phyloP scores from a whole-genome alignment of 2,113 vertebrate genomes.

The Rhizomys pruinosus region DNA sequence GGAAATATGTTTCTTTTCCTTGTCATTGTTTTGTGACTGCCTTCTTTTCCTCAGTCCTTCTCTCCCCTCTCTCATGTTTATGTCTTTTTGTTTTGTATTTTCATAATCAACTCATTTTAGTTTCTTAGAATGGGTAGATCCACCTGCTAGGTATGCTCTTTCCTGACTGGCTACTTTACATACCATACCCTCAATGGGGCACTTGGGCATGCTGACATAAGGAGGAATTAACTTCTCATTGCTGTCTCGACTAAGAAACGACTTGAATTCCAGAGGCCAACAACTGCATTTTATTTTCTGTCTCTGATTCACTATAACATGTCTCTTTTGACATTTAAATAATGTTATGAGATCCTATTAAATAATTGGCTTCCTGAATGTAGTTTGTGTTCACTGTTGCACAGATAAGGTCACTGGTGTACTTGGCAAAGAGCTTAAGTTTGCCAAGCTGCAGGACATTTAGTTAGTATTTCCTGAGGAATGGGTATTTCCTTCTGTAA shows the following conservation, averaged over 20 bases:
- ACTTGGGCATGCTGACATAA: neutral
- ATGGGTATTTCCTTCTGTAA: slow-evolving; percentile 5
- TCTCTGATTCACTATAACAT: neutral
- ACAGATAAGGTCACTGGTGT: slow-evolving; percentile 55
- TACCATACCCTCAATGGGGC: too few relatives aligned
- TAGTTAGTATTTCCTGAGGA: slow-evolving; percentile 49
- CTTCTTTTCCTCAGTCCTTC: neutral
- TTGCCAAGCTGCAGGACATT: slow-evolving; percentile 17
- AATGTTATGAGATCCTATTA: slow-evolving; percentile 46
- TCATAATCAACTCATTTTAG: neutral
- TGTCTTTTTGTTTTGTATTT: neutral
- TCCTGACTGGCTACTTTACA: neutral
- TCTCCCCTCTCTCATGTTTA: too few relatives aligned
- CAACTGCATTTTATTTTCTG: slow-evolving; percentile 3
- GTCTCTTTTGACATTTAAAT: slow-evolving; percentile 66
- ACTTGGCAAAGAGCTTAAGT: slow-evolving; percentile 23
- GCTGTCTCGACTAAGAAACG: neutral
- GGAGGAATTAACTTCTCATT: slow-evolving; percentile 16
- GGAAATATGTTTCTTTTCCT: neutral
- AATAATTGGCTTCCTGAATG: slow-evolving; percentile 49
- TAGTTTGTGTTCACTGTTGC: slow-evolving; percentile 36
- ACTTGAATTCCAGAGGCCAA: slow-evolving; percentile 37
- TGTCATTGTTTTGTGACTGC: neutral
- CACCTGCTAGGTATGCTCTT: neutral
- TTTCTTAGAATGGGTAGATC: neutral